Evolutionary conservation across 2,888 invertebrate genomes (phyloP).

Genomic region (Alsophila aescularia): DNA sequence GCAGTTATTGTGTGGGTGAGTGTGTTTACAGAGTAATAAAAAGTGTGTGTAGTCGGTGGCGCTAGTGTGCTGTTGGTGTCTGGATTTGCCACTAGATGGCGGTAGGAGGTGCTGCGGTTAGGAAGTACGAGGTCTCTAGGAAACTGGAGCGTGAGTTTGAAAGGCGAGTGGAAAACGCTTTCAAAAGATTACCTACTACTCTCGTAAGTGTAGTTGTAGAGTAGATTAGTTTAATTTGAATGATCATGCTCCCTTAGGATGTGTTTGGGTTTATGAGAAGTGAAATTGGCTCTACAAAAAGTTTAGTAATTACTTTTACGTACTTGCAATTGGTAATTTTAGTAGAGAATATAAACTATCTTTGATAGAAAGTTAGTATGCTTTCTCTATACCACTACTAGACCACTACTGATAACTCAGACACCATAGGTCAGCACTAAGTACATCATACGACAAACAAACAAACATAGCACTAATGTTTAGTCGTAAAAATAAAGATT

Average conservation of each 20-base stretch:
- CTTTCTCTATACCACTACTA: too few relatives aligned
- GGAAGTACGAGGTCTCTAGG: slow-evolving; percentile 38
- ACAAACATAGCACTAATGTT: too few relatives aligned
- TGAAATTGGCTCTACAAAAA: not conserved
- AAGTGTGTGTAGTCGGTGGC: slow-evolving; percentile 63
- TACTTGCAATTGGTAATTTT: too few relatives aligned
- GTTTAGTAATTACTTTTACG: not conserved
- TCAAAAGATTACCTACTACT: slow-evolving; percentile 58
- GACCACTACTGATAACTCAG: too few relatives aligned
- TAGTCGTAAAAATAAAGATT: too few relatives aligned
- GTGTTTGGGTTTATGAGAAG: slow-evolving; percentile 6
- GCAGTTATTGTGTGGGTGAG: slow-evolving; percentile 58
- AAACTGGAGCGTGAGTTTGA: slow-evolving; percentile 52
- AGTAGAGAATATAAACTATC: too few relatives aligned
- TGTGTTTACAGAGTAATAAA: slow-evolving; percentile 54
- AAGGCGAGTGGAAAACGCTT: slow-evolving; percentile 62
- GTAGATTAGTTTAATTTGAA: slow-evolving; percentile 46
- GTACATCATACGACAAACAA: too few relatives aligned
- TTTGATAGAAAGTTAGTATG: too few relatives aligned
- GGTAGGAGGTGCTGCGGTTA: slow-evolving; percentile 56
- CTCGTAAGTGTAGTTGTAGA: slow-evolving; percentile 34
- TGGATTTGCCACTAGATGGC: slow-evolving; percentile 65
- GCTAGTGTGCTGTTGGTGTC: slow-evolving; percentile 67
- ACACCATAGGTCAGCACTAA: too few relatives aligned
- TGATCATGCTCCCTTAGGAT: slow-evolving; percentile 18